Evolutionary conservation across 2,797 vertebrate genomes (phyloP).

Genomic region (Paedocypris micromegethes): DNA sequence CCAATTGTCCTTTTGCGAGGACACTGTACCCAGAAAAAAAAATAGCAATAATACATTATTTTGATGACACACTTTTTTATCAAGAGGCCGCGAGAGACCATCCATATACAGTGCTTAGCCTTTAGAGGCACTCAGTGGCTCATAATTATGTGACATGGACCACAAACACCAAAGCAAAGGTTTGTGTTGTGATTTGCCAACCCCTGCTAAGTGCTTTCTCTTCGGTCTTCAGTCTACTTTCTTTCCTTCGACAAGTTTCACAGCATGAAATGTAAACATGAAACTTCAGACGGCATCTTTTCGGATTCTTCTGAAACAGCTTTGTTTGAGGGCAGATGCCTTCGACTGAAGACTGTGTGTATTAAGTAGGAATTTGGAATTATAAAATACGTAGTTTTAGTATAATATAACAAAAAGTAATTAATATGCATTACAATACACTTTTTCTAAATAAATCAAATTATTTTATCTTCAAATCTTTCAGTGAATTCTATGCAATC

Average conservation of each 20-base stretch:
- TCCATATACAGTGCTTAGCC: slow-evolving; percentile 35
- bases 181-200: slow-evolving; percentile 49
- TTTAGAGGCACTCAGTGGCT: slow-evolving; percentile 53
- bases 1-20: slow-evolving; percentile 74
- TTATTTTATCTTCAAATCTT: too few species aligned
- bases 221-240: slow-evolving; percentile 27
- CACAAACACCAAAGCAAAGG: slow-evolving; percentile 56
- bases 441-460: too few species aligned
- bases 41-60: too few species aligned
- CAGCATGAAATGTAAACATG: slow-evolving; percentile 40
- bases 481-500: too few species aligned
- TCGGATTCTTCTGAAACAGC: slow-evolving; percentile 27
- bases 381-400: too few species aligned
- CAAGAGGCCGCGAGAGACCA: slow-evolving; percentile 43
- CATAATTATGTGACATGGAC: slow-evolving; percentile 66
- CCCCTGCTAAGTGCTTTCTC: slow-evolving; percentile 34
- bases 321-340: slow-evolving; percentile 22
- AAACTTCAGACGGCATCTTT: slow-evolving; percentile 23
- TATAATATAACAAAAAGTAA: too few species aligned
- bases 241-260: slow-evolving; percentile 33
- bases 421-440: too few species aligned
- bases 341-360: slow-evolving; percentile 16
- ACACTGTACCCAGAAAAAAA: slow-evolving; percentile 70
- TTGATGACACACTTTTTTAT: slow-evolving; percentile 47
- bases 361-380: too few species aligned